These are phyloP conservation scores for Bombyx mandarina DNA, from an alignment of 1,140 invertebrate genomes.

Conservation along the genomic window DNA sequence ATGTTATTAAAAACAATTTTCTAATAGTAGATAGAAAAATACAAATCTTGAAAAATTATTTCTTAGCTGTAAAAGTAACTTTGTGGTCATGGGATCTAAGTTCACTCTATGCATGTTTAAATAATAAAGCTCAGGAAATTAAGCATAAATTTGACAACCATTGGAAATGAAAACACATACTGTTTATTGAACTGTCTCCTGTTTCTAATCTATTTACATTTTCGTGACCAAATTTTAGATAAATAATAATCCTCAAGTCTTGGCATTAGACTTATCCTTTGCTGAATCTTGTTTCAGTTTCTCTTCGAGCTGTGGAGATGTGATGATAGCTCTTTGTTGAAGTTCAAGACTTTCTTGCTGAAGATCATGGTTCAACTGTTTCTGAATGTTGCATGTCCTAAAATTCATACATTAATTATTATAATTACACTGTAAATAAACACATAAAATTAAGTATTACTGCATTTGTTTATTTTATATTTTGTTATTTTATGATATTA, in stretches of 20 bases:
- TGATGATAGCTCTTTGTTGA: conserved; percentile 58
- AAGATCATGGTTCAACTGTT: conserved; percentile 51
- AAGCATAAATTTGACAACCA: no score
- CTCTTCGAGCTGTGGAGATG: conserved; percentile 49
- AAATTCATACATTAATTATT: conserved; percentile 24
- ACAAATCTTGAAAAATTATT: no score
- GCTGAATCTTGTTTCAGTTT: conserved; percentile 38
- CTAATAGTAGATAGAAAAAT: no score
- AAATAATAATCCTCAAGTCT: neutral
- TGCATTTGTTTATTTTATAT: conserved; percentile 12
- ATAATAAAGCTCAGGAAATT: no score
- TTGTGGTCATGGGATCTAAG: no score
- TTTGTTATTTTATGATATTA: conserved; percentile 22
- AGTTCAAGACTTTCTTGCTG: conserved; percentile 60
- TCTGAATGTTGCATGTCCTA: conserved; percentile 52
- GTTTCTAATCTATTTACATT: conserved; percentile 1
- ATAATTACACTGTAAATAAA: conserved; percentile 13
- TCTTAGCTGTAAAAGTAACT: no score
- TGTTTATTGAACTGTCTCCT: no score
- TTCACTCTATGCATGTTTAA: no score
- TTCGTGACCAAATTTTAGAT: neutral
- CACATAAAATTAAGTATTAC: neutral
- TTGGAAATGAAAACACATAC: no score
- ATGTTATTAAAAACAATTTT: no score
- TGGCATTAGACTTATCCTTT: conserved; percentile 8